Base-by-base conservation (phyloP, 2,888 invertebrate species). In the Phengaris arion region DNA sequence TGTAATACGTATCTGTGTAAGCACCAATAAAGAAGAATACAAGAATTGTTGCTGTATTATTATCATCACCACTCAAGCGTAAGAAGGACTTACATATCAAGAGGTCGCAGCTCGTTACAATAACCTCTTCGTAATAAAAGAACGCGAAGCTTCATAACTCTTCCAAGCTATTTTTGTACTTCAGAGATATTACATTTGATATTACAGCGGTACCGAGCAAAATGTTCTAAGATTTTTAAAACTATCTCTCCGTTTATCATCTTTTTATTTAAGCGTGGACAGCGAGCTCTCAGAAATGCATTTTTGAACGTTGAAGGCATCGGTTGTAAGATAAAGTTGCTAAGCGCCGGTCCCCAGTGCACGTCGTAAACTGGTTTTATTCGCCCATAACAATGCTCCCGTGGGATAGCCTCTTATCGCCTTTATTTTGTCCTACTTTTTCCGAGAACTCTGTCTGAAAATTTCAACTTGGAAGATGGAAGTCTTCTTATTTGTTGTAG, bases 351-450 rank as follows among this genome's bases (percentile, higher is more conserved):
- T 80, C 82, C 80, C 82, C 79, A 83, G 84, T 83, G 85, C 82
- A 79, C 70, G 83, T 81, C 86, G 86, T 85, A 87, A 89, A 88
- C 85, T 87, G 86, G 84, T 88, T 89, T 88, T 87, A 88, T 86
- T 88, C 82, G 85, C 80, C 84, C 84, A 84, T 88, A 87, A 87
- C 86, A 88, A 86, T 84, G 79, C 81, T 84, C 86, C 79, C 82
- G 79, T 74, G 84, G 82, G 78, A 77, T 68, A 74, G 68, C 74
- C 75, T 69, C 75, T 75, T 75, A 70, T 75, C 75, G 69, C 46
- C 55, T 54, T 75, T 55, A 68, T 68, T 57, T 69, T 69, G 55
- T 55, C 51, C 70, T 70, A 70, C 52, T 70, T 51, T 48, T 70
- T 51, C 35, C 64, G 45, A 35, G 13, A 48, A 52, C 70, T 70